phyloP scores from a whole-genome alignment of 2,797 vertebrate genomes.

The Cuculus canorus region DNA sequence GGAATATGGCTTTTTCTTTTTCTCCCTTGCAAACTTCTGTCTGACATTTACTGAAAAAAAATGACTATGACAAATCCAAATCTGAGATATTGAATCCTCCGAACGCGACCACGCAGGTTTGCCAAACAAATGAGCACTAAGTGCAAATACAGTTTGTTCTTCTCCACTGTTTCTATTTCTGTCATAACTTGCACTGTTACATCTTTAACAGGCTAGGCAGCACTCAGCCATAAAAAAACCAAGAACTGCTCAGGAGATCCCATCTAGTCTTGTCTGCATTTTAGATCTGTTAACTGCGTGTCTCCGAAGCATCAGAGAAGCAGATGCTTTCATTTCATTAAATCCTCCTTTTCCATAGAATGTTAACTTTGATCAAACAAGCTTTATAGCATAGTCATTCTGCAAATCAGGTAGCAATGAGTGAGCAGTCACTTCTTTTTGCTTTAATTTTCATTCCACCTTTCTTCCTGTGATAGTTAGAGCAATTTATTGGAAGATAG shows the following conservation, averaged over 20 bases:
- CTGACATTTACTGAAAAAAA: background rate
- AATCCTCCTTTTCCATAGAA: background rate
- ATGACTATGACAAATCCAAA: background rate
- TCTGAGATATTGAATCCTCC: background rate
- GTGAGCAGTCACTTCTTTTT: background rate
- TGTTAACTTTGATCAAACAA: background rate
- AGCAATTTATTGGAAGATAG: background rate
- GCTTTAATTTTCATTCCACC: background rate
- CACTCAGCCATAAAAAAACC: background rate
- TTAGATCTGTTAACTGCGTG: background rate
- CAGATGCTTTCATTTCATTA: background rate
- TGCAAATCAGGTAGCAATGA: background rate
- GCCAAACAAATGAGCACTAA: background rate
- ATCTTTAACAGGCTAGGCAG: background rate
- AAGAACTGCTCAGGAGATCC: background rate
- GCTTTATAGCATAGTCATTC: background rate
- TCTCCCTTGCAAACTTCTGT: background rate
- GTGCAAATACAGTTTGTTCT: background rate
- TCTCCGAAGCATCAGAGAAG: background rate
- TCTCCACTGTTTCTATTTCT: background rate
- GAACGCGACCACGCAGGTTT: fast-evolving
- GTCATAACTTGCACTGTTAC: background rate
- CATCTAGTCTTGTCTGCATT: background rate
- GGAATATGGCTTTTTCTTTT: background rate
- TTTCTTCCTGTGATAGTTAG: background rate